phyloP scores from a whole-genome alignment of 1,140 invertebrate genomes.

The Drosophila malerkotliana region DNA sequence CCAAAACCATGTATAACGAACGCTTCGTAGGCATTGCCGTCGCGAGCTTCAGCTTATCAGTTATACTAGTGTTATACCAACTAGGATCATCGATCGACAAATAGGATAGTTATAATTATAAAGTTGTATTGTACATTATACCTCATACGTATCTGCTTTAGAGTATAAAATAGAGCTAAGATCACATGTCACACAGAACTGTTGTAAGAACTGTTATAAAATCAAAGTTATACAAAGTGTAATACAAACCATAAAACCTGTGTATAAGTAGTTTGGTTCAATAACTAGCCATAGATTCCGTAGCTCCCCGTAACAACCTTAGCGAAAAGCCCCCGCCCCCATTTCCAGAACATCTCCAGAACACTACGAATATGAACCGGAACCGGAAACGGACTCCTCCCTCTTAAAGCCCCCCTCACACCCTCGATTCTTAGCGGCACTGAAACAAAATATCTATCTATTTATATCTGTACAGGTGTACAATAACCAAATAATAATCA shows the following conservation, averaged over 20 bases:
- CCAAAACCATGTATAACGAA: conserved; percentile 12
- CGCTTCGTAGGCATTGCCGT: conserved; percentile 37
- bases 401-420: conserved; percentile 1
- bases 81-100: conserved; percentile 12
- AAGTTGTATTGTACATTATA: conserved; percentile 27
- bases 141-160: conserved; percentile 24
- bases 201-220: conserved; percentile 15
- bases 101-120: conserved; percentile 27
- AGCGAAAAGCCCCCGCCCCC: not conserved
- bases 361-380: conserved; percentile 29
- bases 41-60: conserved; percentile 41
- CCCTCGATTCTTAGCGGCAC: conserved; percentile 53
- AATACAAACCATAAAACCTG: conserved; percentile 8
- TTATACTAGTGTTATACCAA: conserved; percentile 11
- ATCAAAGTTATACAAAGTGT: conserved; percentile 8
- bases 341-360: conserved; percentile 25
- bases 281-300: conserved; percentile 29
- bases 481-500: conserved; percentile 2
- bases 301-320: conserved; percentile 5
- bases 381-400: conserved; percentile 18
- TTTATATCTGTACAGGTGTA: conserved; percentile 14
- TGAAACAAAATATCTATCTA: conserved; percentile 16
- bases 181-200: conserved; percentile 22
- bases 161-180: conserved; percentile 16
- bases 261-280: conserved; percentile 67